Conservation (phyloP, 2,113 vertebrate genomes). For the Hypocryptadius cinnamomeus region DNA sequence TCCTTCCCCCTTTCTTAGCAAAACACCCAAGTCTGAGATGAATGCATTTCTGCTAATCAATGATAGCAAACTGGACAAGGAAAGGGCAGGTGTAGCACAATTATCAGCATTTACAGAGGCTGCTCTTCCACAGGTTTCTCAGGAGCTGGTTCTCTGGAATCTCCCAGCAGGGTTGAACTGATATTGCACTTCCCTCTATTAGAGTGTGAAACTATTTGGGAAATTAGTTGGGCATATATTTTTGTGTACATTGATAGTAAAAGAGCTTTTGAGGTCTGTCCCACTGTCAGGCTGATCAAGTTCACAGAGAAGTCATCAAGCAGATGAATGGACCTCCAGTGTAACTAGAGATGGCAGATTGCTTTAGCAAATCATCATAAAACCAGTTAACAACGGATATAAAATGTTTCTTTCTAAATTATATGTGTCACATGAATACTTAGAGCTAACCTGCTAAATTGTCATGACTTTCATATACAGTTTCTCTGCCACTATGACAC, state of each 20-base stretch:
- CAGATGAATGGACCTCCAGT: background rate
- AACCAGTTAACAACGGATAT: background rate
- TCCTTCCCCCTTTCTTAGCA: background rate
- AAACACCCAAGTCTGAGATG: background rate
- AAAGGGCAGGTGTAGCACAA: background rate
- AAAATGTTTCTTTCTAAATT: background rate
- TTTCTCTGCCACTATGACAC: background rate
- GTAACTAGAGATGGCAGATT: background rate
- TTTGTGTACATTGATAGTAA: background rate
- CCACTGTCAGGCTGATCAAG: background rate
- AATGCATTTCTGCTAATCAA: background rate
- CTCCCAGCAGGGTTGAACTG: background rate
- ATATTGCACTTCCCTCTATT: background rate
- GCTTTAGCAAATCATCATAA: background rate
- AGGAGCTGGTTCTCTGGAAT: background rate
- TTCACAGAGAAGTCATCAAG: background rate
- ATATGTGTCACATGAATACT: background rate
- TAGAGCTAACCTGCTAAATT: background rate
- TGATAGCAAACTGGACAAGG: background rate
- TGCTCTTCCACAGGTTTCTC: background rate
- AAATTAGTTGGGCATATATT: background rate
- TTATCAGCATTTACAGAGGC: background rate
- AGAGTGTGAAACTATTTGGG: background rate
- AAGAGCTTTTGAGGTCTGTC: background rate
- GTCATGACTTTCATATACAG: background rate